These are phyloP conservation scores for Silurus asotus DNA, from an alignment of 2,113 vertebrate genomes.

Conservation along the genomic window DNA sequence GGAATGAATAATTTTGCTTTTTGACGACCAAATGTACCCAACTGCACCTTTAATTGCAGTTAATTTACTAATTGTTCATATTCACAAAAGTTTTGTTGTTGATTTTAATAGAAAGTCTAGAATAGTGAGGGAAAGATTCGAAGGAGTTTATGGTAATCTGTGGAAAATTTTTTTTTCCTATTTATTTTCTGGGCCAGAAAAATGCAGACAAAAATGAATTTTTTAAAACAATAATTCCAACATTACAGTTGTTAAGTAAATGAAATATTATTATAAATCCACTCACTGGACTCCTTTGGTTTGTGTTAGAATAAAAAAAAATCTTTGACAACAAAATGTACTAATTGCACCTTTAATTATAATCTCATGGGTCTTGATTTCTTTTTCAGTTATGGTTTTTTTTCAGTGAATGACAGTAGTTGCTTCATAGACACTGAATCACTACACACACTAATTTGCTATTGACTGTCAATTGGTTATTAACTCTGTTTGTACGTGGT, in stretches of 20 bases:
- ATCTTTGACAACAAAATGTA: neutral
- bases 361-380: neutral
- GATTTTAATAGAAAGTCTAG: neutral
- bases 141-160: neutral
- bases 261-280: no score
- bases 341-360: neutral
- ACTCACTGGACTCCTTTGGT: neutral
- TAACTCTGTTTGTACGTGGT: constrained; percentile 42
- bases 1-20: neutral
- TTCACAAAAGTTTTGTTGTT: neutral
- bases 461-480: constrained; percentile 46
- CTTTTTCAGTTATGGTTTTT: no score
- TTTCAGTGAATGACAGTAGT: neutral
- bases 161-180: no score
- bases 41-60: neutral
- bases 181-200: constrained; percentile 7
- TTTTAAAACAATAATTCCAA: neutral
- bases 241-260: neutral
- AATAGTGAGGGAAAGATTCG: neutral
- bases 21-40: constrained; percentile 34
- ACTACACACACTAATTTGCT: constrained; percentile 47
- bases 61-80: neutral
- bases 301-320: neutral
- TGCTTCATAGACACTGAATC: constrained; percentile 25
- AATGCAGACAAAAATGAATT: neutral